Evolutionary conservation across 2,113 vertebrate genomes (phyloP).

Genomic region (Ceyx cyanopectus): DNA sequence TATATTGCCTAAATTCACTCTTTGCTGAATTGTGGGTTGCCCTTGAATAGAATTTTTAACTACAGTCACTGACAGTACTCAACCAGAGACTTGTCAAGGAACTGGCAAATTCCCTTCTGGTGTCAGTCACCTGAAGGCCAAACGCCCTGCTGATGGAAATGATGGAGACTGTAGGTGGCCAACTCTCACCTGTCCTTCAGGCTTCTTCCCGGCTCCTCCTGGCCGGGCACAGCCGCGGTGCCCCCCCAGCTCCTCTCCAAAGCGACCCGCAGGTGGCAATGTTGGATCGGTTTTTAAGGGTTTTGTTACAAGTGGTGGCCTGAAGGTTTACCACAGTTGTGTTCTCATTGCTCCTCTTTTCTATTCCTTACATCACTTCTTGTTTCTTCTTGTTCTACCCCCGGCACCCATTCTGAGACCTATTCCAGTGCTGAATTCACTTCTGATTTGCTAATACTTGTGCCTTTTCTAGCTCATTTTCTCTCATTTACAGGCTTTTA

Average conservation of each 20-base stretch:
- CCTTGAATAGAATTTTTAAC: neutral
- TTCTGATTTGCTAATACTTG: neutral
- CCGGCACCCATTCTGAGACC: fast-evolving
- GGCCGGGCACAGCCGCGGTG: fast-evolving
- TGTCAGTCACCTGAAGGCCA: neutral
- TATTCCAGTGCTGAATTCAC: neutral
- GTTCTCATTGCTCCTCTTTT: fast-evolving
- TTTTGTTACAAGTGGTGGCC: fast-evolving
- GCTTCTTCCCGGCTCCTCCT: fast-evolving
- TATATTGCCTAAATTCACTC: neutral
- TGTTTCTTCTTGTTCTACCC: neutral
- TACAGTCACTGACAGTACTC: neutral
- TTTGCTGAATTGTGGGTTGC: neutral
- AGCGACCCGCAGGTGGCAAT: conserved; percentile 56
- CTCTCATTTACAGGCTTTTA: neutral
- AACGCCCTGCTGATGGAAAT: neutral
- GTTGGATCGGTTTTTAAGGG: neutral
- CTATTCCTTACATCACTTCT: neutral
- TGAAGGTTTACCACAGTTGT: fast-evolving
- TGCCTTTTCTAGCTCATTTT: neutral
- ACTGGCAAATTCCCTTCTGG: neutral
- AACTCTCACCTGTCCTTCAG: fast-evolving
- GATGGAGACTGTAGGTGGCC: fast-evolving
- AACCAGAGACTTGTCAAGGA: neutral
- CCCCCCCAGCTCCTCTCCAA: neutral